Evolutionary conservation across 2,888 invertebrate genomes (phyloP), one percentile per base, ranked within the genome.

Genomic region (Prosapia bicincta): DNA sequence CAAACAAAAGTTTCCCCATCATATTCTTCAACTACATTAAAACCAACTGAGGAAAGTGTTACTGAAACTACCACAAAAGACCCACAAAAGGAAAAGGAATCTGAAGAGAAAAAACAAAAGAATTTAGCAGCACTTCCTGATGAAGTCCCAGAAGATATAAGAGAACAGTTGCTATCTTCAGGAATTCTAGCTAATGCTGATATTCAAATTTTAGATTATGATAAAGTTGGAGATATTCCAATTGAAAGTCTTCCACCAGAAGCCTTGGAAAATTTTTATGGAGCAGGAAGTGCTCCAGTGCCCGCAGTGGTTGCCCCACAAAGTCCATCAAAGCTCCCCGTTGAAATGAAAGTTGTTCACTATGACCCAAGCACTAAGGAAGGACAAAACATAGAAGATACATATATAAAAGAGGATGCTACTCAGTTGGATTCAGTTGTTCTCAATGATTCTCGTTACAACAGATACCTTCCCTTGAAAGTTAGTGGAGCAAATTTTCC

Each of bases 171-270:
- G 5, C 85, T 95, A 68, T 91, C 93, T 70, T 95, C 95, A 0
- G 96, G 96, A 54, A 95, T 96, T 81, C 86, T 96, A 74, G 92
- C 93, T 80, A 94, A 95, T 82, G 95, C 95, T 67, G 93, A 95
- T 81, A 95, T 96, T 77, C 95, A 95, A 80, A 89, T 96, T 69
- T 85, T 95, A 76, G 95, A 95, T 85, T 95, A 95, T 81, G 95
- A 95, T 82, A 95, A 95, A 87, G 91, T 94, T 65, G 95, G 95
- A 30, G 95, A 94, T 78, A 94, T 94, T 74, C 92, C 93, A 3
- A 86, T 95, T 71, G 94, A 94, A 78, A 93, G 92, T 78, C 85
- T 95, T 71, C 94, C 95, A 1, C 93, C 94, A 72, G 94, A 95
- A 84, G 95, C 95, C 81, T 85, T 95, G 76, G 94, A 94, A 43